Base-by-base conservation (phyloP, 2,888 invertebrate species). In the Drosophila phalerata region DNA sequence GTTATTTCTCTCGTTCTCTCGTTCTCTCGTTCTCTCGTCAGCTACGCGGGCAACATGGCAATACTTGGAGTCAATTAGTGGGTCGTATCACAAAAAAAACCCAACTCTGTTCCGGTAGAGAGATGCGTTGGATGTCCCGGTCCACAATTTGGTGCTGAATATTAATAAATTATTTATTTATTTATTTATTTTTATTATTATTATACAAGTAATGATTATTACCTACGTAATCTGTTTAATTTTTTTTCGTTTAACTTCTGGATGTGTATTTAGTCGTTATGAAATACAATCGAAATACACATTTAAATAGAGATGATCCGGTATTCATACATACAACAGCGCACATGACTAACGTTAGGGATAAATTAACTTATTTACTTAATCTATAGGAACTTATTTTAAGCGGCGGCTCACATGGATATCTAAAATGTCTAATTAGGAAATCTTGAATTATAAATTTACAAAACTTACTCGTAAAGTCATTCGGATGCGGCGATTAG, bases 41-140 rank as follows among this genome's bases (percentile, higher is more conserved):
- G 66, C 62, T 57, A 66, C 87, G 86, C 90, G 90, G 91, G 90
- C 90, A 88, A 72, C 74, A 88, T 67, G 88, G 90, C 90, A 90
- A 88, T 90, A 90, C 81, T 74, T 71, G 61, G 76, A 62, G 49
- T 52, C 76, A 52, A 55, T 15, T 38, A 10, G 22, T 51, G 55
- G 68, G 52, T 32, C 25, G 4, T 48, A 30, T 30, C 5, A 10
- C 9, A 13, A 8, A 13, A 22, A 9, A 45, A 43, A 37, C 45
- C 30, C 51, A 34, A 51, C 22, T 37, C 65, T 53, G 40, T 64
- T 47, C 55, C 60, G 56, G 25, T 52, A 25, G 25, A 69, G 49
- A 62, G 70, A 55, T 70, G 76, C 65, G 47, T 62, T 64, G 37
- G 15, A 62, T 45, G 68, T 53, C 48, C 57, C 55, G 55, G 45